A percentile compares a stretch with the other conserved stretches of the same genome.
These are phyloP conservation scores for Myopa tessellatipennis DNA, from an alignment of 2,888 invertebrate species.

Conservation along the genomic window DNA sequence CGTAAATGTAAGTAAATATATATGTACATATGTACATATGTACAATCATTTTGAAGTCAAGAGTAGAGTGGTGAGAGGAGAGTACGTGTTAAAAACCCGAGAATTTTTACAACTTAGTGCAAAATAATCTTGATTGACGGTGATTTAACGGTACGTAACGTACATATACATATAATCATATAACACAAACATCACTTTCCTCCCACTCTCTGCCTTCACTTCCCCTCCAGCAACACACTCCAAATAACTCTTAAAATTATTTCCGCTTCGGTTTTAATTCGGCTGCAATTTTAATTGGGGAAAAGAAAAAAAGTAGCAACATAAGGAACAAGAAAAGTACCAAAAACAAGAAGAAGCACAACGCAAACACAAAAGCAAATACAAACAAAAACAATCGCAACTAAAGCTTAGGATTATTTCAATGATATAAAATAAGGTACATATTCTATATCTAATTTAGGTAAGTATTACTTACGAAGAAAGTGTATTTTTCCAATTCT, in stretches of 20 bases:
- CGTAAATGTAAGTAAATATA: too few relatives aligned
- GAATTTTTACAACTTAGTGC: too few relatives aligned
- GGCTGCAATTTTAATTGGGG: constrained; percentile 16
- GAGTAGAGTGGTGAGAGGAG: not conserved
- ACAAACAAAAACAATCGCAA: not conserved
- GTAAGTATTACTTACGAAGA: too few relatives aligned
- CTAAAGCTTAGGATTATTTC: constrained; percentile 7
- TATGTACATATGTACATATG: too few relatives aligned
- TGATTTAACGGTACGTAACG: too few relatives aligned
- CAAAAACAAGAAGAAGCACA: not conserved
- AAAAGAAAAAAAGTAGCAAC: not conserved
- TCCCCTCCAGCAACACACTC: not conserved
- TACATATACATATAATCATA: too few relatives aligned
- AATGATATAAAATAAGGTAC: not conserved
- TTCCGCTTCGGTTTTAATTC: constrained; percentile 9
- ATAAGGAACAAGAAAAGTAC: not conserved
- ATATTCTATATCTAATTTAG: too few relatives aligned
- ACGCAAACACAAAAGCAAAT: not conserved
- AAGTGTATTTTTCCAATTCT: too few relatives aligned
- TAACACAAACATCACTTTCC: too few relatives aligned
- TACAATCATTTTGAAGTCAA: not conserved
- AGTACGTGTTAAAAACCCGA: too few relatives aligned
- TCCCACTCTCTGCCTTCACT: too few relatives aligned
- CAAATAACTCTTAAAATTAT: not conserved
- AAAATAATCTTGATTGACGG: too few relatives aligned